Conservation (phyloP, 2,113 vertebrate species). For the Phyllostomus hastatus region DNA sequence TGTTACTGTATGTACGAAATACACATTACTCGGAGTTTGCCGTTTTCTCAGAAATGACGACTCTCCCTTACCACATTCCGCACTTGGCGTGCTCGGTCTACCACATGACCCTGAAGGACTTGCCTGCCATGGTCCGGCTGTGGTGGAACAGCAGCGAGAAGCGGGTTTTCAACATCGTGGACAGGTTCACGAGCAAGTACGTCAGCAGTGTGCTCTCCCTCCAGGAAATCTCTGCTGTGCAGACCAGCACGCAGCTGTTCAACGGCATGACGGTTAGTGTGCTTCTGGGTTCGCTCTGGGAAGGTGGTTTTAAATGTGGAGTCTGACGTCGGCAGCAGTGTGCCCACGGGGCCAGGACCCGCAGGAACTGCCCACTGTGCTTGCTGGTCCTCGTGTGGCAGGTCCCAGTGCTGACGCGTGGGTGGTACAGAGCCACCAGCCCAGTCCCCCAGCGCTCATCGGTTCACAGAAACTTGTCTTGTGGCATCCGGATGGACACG, state of each 20-base stretch:
- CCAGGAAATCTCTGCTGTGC: conserved; percentile 95
- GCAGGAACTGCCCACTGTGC: not conserved
- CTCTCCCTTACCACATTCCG: conserved; percentile 88
- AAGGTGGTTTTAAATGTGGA: conserved; percentile 8
- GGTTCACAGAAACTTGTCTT: not conserved
- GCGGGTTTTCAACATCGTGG: conserved; percentile 91
- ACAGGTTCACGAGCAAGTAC: conserved; percentile 95
- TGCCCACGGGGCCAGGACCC: not conserved
- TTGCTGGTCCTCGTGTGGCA: not conserved
- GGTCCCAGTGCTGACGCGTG: not conserved
- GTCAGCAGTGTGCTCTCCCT: conserved; percentile 93
- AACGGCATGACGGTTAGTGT: conserved; percentile 94
- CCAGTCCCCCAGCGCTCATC: not conserved
- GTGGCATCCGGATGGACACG: not conserved
- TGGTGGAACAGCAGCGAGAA: conserved; percentile 99
- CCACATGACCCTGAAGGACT: conserved; percentile 92
- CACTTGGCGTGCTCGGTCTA: conserved; percentile 96
- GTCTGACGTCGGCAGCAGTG: not conserved
- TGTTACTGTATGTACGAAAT: not conserved
- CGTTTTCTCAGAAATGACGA: conserved; percentile 78
- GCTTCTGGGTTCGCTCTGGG: not conserved
- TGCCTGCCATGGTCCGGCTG: conserved; percentile 96
- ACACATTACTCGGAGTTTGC: not conserved
- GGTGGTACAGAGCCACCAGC: too few relatives aligned
- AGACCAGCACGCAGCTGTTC: conserved; percentile 93